phyloP scores from a whole-genome alignment of 37 sponge, comb jelly and placozoan genomes.

The Aphrocallistes beatrix region DNA sequence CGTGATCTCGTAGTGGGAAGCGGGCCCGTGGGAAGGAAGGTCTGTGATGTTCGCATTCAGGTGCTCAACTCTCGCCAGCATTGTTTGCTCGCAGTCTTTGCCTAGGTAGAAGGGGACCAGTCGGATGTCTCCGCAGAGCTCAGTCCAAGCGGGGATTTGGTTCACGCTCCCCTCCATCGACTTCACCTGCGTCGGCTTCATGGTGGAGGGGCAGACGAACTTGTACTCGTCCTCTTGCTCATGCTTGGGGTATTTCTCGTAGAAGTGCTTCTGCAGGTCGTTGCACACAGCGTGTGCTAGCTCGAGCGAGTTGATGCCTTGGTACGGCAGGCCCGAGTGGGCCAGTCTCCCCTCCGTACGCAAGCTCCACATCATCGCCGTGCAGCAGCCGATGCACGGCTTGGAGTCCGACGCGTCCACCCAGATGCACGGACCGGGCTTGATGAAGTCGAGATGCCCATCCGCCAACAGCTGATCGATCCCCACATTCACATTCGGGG shows the following conservation, averaged over 20 bases:
- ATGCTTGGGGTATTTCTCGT: conserved; percentile 48
- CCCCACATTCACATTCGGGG: conserved; percentile 54
- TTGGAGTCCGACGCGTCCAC: conserved; percentile 55
- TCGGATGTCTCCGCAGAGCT: conserved; percentile 43
- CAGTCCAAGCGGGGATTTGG: conserved; percentile 53
- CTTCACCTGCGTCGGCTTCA: conserved; percentile 59
- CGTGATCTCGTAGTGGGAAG: background rate
- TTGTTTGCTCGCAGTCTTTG: conserved; percentile 30
- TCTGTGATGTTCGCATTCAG: conserved; percentile 21
- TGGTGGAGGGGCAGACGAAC: conserved; percentile 57
- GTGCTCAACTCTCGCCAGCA: conserved; percentile 39
- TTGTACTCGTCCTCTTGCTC: conserved; percentile 36
- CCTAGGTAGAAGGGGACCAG: conserved; percentile 62
- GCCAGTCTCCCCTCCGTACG: conserved; percentile 43
- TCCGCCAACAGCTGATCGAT: conserved; percentile 49
- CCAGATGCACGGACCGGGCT: conserved; percentile 55
- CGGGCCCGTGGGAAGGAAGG: background rate
- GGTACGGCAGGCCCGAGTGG: conserved; percentile 70
- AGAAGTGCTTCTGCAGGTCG: conserved; percentile 47
- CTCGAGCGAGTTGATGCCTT: conserved; percentile 59
- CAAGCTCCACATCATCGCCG: conserved; percentile 48
- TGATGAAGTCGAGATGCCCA: conserved; percentile 46
- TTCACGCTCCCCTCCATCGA: conserved; percentile 49
- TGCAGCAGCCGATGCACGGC: conserved; percentile 46
- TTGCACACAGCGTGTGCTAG: conserved; percentile 35